A percentile compares a stretch with the other conserved stretches of the same genome.
Conservation (phyloP, 2,797 vertebrate species). For the Gallinago solitaria region DNA sequence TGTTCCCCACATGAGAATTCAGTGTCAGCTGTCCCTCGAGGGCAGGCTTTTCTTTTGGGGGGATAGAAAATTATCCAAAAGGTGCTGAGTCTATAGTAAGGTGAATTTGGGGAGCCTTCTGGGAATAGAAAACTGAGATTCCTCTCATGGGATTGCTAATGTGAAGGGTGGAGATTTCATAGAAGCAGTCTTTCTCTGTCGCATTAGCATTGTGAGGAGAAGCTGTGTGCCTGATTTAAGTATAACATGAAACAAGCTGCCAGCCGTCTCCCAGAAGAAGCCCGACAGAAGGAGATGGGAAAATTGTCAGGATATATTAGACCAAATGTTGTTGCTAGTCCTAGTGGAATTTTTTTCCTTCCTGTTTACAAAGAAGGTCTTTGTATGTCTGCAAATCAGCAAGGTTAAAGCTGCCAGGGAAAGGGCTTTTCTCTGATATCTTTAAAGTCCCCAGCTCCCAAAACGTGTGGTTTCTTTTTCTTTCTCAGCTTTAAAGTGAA, state of each 20-base stretch:
- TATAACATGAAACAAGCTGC: conserved; percentile 70
- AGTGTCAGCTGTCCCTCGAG: not conserved
- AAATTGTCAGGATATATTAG: conserved; percentile 75
- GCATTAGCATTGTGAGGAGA: conserved; percentile 57
- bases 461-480: conserved; percentile 50
- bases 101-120: not conserved
- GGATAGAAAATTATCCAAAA: not conserved
- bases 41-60: not conserved
- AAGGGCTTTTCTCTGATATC: conserved; percentile 64
- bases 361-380: conserved; percentile 75
- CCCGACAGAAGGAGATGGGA: conserved; percentile 69
- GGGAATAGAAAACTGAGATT: not conserved
- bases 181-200: conserved; percentile 45
- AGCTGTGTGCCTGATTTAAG: conserved; percentile 65
- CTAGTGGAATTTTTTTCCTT: conserved; percentile 65
- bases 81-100: not conserved
- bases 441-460: conserved; percentile 27
- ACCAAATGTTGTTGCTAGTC: conserved; percentile 65
- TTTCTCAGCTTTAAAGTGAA: conserved; percentile 40
- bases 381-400: conserved; percentile 74
- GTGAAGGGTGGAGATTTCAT: not conserved
- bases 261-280: conserved; percentile 63
- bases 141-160: not conserved
- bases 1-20: not conserved
- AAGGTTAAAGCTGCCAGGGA: conserved; percentile 68